These are phyloP conservation scores for Armadillidium nasatum DNA, from an alignment of 1,140 invertebrate species.

Conservation along the genomic window DNA sequence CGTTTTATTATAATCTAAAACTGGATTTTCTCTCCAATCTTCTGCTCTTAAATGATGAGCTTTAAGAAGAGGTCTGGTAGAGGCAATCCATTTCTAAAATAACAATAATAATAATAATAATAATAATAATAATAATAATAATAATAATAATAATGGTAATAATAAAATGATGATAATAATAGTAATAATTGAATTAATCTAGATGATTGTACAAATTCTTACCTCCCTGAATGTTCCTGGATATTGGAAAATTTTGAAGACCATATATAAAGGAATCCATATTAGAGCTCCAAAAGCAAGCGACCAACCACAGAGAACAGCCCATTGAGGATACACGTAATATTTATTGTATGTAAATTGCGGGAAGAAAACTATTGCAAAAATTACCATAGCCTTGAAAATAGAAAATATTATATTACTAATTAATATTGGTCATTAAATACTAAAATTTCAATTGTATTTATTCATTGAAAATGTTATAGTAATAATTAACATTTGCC, in stretches of 20 bases:
- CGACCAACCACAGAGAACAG: conserved; percentile 54
- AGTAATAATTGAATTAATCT: no score
- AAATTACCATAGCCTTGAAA: conserved; percentile 57
- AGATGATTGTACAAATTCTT: conserved; percentile 13
- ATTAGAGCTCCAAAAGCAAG: conserved; percentile 56
- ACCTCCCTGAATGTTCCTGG: conserved; percentile 48
- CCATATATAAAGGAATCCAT: conserved; percentile 55
- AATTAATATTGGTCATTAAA: no score
- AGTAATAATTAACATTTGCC: no score
- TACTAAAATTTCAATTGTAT: no score
- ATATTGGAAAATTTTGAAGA: conserved; percentile 48
- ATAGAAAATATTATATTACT: conserved; percentile 16
- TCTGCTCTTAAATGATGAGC: conserved; percentile 42
- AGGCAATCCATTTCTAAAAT: conserved; percentile 41
- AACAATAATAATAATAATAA: background rate
- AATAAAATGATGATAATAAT: no score
- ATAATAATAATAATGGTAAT: no score
- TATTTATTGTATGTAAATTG: conserved; percentile 53
- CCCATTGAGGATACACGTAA: conserved; percentile 58
- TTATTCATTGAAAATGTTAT: conserved; percentile 23
- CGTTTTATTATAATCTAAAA: conserved; percentile 40
- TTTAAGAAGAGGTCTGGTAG: conserved; percentile 43
- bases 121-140: no score
- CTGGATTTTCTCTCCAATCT: conserved; percentile 40
- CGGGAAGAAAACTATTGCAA: conserved; percentile 55